phyloP scores from a whole-genome alignment of 2,888 invertebrate genomes.

The Eristalis pertinax region DNA sequence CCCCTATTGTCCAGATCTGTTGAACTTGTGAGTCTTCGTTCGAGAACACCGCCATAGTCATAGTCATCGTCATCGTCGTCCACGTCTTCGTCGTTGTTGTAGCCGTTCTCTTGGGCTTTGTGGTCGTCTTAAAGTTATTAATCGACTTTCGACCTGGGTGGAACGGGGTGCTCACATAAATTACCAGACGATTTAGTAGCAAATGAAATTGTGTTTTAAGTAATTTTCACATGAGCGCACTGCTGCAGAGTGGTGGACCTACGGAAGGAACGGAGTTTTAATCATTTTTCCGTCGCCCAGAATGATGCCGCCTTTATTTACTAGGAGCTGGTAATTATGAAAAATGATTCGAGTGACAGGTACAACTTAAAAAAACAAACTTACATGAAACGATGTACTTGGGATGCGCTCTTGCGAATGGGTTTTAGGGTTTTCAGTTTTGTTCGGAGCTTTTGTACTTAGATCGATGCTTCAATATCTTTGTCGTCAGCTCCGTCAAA shows the following conservation, averaged over 20 bases:
- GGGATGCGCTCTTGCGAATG: background rate
- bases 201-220: conserved; percentile 74
- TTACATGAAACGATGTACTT: background rate
- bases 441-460: background rate
- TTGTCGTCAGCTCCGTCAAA: background rate
- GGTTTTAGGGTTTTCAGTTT: background rate
- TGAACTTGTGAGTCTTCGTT: conserved; percentile 22
- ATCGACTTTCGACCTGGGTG: conserved; percentile 73
- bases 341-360: conserved; percentile 77
- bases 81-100: background rate
- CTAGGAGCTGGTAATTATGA: conserved; percentile 76
- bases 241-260: conserved; percentile 19
- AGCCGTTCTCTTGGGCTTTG: background rate
- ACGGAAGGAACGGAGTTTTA: conserved; percentile 31
- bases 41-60: background rate
- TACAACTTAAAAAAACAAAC: conserved; percentile 39
- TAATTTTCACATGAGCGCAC: conserved; percentile 66
- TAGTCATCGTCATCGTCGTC: background rate
- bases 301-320: conserved; percentile 49
- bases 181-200: conserved; percentile 73
- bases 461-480: no score
- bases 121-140: conserved; percentile 59
- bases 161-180: conserved; percentile 72
- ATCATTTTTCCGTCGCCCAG: conserved; percentile 74
- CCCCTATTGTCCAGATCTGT: conserved; percentile 51